Evolutionary conservation across 2,113 vertebrate genomes (phyloP), one percentile per base, ranked within the genome.

Genomic region (Silurus meridionalis): DNA sequence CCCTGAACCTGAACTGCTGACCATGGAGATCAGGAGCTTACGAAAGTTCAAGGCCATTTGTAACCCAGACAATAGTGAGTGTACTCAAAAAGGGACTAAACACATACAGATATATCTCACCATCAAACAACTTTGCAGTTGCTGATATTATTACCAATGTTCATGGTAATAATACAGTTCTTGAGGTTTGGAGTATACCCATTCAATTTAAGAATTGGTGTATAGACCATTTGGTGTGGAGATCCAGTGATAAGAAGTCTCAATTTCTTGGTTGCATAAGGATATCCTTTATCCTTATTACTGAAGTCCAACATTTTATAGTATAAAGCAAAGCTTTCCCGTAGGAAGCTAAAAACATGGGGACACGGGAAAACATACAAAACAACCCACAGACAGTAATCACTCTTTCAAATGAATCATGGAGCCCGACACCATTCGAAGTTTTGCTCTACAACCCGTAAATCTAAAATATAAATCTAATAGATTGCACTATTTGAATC

Each of bases 1-100:
- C 28, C 8, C 60, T 10, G 67, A 87, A 63, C 88, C 88, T 48
- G 60, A 86, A 61, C 60, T 28, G 58, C 63, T 89, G 69, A 87
- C 58, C 8, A 55, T 89, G 53, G 75, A 89, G 58, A n/a, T 89
- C 3, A 85, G 17, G 77, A 85, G 17, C 2, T 46, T 77, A 61
- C 60, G 9, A 15, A 10, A 46, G 50, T 21, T 0, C 11, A 87
- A 60, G 66, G 3, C 0, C 0, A 77, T 86, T 64, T 0, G 0
- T 1, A 0, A 28, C 28, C 0, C 0, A 8, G 2, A 57, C 7
- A 58, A 89, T 81, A 77, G 88, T 89, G 19, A 75, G 88, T 85
- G 48, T 72, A 8, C 50, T 63, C 57, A 64, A 6, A 17, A 23
- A 14, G 3, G 28, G 15, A 57, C 6, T 63, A 57, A 58, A 69